phyloP scores from a whole-genome alignment of 2,888 invertebrate species.

The Cheilosia scutellata region DNA sequence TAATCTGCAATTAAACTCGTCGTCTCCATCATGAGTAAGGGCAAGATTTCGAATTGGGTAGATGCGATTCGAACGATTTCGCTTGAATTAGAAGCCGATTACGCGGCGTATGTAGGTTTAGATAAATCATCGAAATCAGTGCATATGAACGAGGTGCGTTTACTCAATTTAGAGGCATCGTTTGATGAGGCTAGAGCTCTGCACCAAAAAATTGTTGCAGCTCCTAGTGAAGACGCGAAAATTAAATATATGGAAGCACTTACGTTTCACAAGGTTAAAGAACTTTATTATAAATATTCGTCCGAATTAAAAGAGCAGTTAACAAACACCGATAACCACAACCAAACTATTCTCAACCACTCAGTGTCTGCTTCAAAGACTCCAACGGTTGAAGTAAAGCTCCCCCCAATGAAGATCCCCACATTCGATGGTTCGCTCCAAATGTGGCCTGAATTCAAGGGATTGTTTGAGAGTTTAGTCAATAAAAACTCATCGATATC shows the following conservation, averaged over 20 bases:
- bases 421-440: conserved; percentile 5
- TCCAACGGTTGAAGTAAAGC: neutral
- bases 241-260: conserved; percentile 1
- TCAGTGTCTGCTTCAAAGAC: neutral
- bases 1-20: neutral
- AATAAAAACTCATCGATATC: conserved; percentile 13
- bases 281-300: conserved; percentile 3
- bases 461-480: conserved; percentile 8
- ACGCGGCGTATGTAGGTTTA: neutral
- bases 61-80: neutral
- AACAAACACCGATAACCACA: neutral
- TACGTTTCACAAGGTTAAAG: conserved; percentile 11
- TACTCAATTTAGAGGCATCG: neutral
- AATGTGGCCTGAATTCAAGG: conserved; percentile 8
- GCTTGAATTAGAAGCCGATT: neutral
- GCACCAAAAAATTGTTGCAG: conserved; percentile 38
- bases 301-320: conserved; percentile 15
- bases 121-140: neutral
- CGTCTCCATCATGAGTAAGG: neutral
- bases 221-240: conserved; percentile 15
- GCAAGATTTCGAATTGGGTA: neutral
- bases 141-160: conserved; percentile 22
- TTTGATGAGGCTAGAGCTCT: conserved; percentile 14
- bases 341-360: neutral
- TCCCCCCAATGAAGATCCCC: conserved; percentile 8